These are phyloP conservation scores for Spodoptera litura DNA, from an alignment of 1,140 invertebrate genomes.

Conservation along the genomic window DNA sequence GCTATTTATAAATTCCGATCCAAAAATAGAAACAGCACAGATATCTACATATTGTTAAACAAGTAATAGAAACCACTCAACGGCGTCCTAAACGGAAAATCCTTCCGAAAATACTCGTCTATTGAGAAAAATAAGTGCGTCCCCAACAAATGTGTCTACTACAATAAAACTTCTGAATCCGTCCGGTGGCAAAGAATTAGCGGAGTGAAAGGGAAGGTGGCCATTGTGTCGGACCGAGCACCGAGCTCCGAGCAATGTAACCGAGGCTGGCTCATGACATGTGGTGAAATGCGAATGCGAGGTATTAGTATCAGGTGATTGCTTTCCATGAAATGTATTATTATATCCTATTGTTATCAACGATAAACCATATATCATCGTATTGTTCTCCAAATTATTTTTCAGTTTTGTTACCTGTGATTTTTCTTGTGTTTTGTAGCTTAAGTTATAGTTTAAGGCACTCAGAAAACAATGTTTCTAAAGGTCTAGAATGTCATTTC, in stretches of 20 bases:
- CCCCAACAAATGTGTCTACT: constrained; percentile 23
- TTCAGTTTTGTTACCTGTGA: too few relatives aligned
- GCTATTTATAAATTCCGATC: neutral
- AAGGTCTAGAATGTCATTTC: too few relatives aligned
- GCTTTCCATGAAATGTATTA: too few relatives aligned
- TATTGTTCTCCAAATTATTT: too few relatives aligned
- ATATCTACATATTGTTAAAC: neutral
- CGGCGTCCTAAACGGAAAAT: neutral
- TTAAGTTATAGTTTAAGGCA: too few relatives aligned
- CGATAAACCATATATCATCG: too few relatives aligned
- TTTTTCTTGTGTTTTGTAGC: too few relatives aligned
- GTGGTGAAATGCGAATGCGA: neutral
- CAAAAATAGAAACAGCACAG: constrained; percentile 3
- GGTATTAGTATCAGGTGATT: neutral
- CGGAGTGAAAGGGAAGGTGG: neutral
- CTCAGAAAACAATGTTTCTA: too few relatives aligned
- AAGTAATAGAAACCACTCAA: constrained; percentile 10
- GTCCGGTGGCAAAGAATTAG: constrained; percentile 27
- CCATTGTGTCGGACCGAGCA: neutral
- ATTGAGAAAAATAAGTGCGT: constrained; percentile 37
- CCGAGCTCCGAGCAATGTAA: neutral
- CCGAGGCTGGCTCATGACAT: neutral
- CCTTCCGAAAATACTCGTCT: constrained; percentile 23
- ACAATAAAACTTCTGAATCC: constrained; percentile 35
- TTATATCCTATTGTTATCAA: too few relatives aligned